These are phyloP conservation scores for Acrocephalus kingi DNA, from an alignment of 2,113 vertebrate genomes.

Conservation along the genomic window DNA sequence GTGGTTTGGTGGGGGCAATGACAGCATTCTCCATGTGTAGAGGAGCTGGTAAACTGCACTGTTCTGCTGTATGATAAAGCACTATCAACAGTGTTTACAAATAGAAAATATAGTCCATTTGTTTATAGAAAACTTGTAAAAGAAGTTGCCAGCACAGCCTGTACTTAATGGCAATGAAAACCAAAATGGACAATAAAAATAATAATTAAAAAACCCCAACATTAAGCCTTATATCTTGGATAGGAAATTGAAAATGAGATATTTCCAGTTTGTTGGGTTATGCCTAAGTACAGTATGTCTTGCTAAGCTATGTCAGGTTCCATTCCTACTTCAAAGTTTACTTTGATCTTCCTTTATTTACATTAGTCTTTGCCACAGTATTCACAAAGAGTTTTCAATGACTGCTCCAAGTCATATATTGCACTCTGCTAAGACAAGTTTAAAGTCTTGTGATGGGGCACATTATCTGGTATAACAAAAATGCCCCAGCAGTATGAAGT, in stretches of 20 bases:
- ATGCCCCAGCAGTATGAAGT: not conserved
- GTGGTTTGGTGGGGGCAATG: not conserved
- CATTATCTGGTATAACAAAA: not conserved
- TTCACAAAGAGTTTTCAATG: constrained; percentile 34
- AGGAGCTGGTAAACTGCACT: not conserved
- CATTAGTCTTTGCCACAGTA: constrained; percentile 44
- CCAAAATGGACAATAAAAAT: not conserved
- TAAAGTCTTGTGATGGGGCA: not conserved
- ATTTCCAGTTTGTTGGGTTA: constrained; percentile 56
- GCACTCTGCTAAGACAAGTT: not conserved
- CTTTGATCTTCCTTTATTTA: constrained; percentile 67
- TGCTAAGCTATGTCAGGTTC: constrained; percentile 14
- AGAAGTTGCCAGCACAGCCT: not conserved
- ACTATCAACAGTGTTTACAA: not conserved
- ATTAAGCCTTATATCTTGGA: not conserved
- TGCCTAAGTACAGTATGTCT: constrained; percentile 1
- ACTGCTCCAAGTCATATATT: constrained; percentile 21
- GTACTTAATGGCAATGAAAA: not conserved
- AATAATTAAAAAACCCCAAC: not conserved
- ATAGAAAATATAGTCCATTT: not conserved
- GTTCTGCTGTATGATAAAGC: not conserved
- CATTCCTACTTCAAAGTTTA: constrained; percentile 56
- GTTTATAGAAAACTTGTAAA: not conserved
- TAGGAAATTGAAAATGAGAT: constrained; percentile 47
- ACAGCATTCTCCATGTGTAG: not conserved